Percentiles rank a stretch among this genome's conserved stretches.
Evolutionary conservation across 2,888 invertebrate species (phyloP).

Genomic region (Eretmocerus hayati): DNA sequence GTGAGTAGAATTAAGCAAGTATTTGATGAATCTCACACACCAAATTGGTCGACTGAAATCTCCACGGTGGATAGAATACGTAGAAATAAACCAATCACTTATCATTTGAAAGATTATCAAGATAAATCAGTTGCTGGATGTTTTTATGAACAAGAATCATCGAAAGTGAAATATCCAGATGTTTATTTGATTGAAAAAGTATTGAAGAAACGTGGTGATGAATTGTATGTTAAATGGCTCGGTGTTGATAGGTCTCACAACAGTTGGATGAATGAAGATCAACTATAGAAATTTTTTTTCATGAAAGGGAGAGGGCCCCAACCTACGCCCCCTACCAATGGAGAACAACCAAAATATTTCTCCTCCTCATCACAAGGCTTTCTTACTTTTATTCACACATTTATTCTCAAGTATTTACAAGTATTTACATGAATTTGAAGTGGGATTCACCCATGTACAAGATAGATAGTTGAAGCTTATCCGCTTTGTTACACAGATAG

Average conservation of each 20-base stretch:
- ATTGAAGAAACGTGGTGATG: constrained; percentile 3
- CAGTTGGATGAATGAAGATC: constrained; percentile 15
- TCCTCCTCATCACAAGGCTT: neutral
- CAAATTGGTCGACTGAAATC: constrained; percentile 36
- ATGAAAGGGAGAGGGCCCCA: neutral
- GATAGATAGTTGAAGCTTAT: too few relatives aligned
- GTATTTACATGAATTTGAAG: too few relatives aligned
- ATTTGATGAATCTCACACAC: constrained; percentile 32
- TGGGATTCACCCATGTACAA: too few relatives aligned
- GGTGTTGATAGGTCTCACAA: constrained; percentile 16
- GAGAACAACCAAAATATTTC: neutral
- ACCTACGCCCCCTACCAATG: neutral
- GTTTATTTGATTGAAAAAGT: constrained; percentile 14
- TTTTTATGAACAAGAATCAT: constrained; percentile 22
- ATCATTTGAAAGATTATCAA: constrained; percentile 28
- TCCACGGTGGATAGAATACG: constrained; percentile 34
- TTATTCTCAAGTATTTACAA: too few relatives aligned
- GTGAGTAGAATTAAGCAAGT: constrained; percentile 32
- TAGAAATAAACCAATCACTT: constrained; percentile 28
- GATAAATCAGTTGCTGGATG: constrained; percentile 29
- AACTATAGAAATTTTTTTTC: constrained; percentile 1
- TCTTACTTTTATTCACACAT: neutral
- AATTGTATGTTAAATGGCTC: constrained; percentile 19
- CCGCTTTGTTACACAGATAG: too few relatives aligned
- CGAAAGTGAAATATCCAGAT: constrained; percentile 6